phyloP scores from a whole-genome alignment of 2,888 invertebrate species.

The Limnephilus marmoratus region DNA sequence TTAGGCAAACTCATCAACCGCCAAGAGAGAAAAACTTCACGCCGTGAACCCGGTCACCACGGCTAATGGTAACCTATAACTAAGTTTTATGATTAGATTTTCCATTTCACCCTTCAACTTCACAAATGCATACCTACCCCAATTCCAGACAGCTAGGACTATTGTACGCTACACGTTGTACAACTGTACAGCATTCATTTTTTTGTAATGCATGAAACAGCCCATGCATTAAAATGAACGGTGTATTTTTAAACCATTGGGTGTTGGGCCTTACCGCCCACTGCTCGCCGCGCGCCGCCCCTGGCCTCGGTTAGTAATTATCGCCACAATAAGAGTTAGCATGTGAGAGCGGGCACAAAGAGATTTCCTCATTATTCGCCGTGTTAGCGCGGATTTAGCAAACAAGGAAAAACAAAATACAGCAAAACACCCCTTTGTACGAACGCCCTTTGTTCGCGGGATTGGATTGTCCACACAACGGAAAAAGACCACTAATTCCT shows the following conservation, averaged over 20 bases:
- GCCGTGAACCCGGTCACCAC: too few relatives aligned
- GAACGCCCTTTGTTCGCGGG: conserved; percentile 7
- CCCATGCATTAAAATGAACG: background rate
- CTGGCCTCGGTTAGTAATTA: conserved; percentile 15
- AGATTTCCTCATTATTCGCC: conserved; percentile 14
- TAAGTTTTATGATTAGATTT: background rate
- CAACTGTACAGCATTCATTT: too few relatives aligned
- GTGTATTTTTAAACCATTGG: background rate
- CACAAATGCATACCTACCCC: background rate
- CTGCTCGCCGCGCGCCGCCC: background rate
- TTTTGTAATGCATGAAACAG: background rate
- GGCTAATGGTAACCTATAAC: too few relatives aligned
- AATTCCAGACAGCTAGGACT: background rate
- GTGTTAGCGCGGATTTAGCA: conserved; percentile 29
- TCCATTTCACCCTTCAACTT: background rate
- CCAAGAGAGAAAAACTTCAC: too few relatives aligned
- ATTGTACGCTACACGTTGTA: background rate
- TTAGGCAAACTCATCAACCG: too few relatives aligned
- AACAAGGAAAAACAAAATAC: conserved; percentile 28
- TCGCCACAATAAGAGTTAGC: conserved; percentile 18
- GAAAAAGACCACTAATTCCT: conserved; percentile 24
- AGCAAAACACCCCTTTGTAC: conserved; percentile 26
- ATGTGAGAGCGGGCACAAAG: conserved; percentile 24
- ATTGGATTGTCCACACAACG: conserved; percentile 40
- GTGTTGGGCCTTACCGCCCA: background rate